These are phyloP conservation scores for Zygaena filipendulae DNA, from an alignment of 2,888 invertebrate genomes.

Conservation along the genomic window DNA sequence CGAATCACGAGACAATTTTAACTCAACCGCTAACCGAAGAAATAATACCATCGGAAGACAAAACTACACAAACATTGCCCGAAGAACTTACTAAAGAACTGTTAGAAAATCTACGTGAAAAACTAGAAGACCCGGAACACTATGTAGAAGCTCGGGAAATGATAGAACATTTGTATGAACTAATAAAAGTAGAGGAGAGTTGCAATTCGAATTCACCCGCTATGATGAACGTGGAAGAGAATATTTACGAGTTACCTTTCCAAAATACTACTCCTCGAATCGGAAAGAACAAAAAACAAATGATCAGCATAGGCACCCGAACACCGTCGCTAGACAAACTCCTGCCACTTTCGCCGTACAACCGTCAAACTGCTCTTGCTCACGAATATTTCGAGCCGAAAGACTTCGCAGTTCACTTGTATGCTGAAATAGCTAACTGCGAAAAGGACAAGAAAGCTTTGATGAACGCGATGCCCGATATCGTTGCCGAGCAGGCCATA, in stretches of 20 bases:
- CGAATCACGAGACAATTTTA: constrained; percentile 37
- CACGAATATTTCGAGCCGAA: constrained; percentile 65
- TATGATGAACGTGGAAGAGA: constrained; percentile 42
- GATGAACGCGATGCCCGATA: constrained; percentile 48
- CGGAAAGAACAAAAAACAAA: constrained; percentile 48
- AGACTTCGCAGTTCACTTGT: constrained; percentile 68
- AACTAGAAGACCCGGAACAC: constrained; percentile 77
- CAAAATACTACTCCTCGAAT: constrained; percentile 47
- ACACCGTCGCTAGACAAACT: constrained; percentile 70
- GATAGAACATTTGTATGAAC: constrained; percentile 80
- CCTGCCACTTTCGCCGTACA: constrained; percentile 55
- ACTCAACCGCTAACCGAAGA: constrained; percentile 31
- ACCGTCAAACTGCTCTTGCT: constrained; percentile 44
- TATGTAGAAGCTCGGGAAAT: constrained; percentile 80
- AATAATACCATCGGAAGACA: constrained; percentile 59
- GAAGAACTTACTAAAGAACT: constrained; percentile 81
- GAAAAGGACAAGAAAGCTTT: constrained; percentile 39
- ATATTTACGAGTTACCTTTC: constrained; percentile 72
- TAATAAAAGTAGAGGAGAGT: constrained; percentile 77
- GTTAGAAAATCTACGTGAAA: constrained; percentile 73
- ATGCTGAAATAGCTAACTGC: constrained; percentile 69
- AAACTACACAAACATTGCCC: constrained; percentile 77
- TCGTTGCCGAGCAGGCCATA: constrained; percentile 44
- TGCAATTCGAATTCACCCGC: constrained; percentile 57
- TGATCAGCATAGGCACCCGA: constrained; percentile 67